These are phyloP conservation scores for Idaea aversata DNA, from an alignment of 2,888 invertebrate genomes.

Conservation along the genomic window DNA sequence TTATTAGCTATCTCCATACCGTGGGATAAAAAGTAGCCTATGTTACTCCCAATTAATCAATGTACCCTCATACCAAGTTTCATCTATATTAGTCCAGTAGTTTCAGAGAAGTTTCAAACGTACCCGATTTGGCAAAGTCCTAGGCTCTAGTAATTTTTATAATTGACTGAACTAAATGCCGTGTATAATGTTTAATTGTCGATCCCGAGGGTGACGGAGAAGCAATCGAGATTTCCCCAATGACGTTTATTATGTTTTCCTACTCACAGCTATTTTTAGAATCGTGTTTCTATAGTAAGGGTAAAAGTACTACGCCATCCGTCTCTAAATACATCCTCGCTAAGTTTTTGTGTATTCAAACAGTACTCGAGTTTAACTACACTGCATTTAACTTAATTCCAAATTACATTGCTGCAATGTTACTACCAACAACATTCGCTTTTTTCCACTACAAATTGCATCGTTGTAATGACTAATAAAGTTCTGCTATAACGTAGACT, in stretches of 20 bases:
- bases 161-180: too few relatives aligned
- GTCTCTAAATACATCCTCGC: conserved; percentile 10
- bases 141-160: too few relatives aligned
- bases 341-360: conserved; percentile 20
- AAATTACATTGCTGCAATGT: conserved; percentile 14
- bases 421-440: not conserved
- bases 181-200: too few relatives aligned
- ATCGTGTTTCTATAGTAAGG: not conserved
- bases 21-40: too few relatives aligned
- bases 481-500: not conserved
- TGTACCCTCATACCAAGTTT: too few relatives aligned
- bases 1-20: too few relatives aligned
- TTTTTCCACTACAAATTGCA: not conserved
- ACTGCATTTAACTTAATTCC: conserved; percentile 22
- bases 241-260: not conserved
- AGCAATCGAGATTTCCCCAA: not conserved
- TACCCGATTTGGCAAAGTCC: too few relatives aligned
- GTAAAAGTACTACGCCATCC: not conserved
- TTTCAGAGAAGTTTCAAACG: too few relatives aligned
- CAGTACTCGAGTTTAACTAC: conserved; percentile 23
- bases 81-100: too few relatives aligned
- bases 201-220: too few relatives aligned
- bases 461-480: not conserved
- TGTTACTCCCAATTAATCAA: too few relatives aligned
- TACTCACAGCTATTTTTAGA: not conserved